Percentiles rank a stretch among this genome's conserved stretches.
Evolutionary conservation across 2,113 vertebrate genomes (phyloP).

Genomic region (Scolopax mira): DNA sequence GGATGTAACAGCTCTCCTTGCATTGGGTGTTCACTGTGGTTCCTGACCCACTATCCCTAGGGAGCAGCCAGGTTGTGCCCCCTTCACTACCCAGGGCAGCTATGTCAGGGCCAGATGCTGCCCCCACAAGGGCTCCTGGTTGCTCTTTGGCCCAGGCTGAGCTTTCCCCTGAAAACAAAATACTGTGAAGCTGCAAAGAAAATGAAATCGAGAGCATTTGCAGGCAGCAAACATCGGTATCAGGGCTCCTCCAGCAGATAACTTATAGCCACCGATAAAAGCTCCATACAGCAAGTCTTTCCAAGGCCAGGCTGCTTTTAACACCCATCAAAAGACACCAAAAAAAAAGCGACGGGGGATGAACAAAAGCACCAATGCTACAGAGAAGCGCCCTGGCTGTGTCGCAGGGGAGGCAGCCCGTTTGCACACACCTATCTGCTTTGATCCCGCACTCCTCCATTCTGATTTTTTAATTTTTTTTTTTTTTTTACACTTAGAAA

Average conservation of each 20-base stretch:
- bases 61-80: background rate
- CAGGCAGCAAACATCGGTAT: background rate
- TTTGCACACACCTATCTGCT: rapidly evolving
- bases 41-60: rapidly evolving
- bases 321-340: background rate
- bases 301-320: background rate
- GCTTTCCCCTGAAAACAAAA: background rate
- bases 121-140: background rate
- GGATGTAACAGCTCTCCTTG: background rate
- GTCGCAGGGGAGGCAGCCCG: rapidly evolving
- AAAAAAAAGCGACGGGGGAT: background rate
- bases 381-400: background rate
- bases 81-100: background rate
- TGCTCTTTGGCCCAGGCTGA: background rate
- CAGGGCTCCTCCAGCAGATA: background rate
- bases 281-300: background rate
- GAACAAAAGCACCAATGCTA: background rate
- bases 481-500: background rate
- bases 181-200: background rate
- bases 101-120: background rate
- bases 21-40: rapidly evolving
- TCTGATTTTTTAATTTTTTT: background rate
- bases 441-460: background rate
- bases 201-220: background rate
- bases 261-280: background rate